A percentile compares a stretch with the other conserved stretches of the same genome.
Evolutionary conservation across 2,113 vertebrate species (phyloP).

Genomic region (Eublepharis macularius): DNA sequence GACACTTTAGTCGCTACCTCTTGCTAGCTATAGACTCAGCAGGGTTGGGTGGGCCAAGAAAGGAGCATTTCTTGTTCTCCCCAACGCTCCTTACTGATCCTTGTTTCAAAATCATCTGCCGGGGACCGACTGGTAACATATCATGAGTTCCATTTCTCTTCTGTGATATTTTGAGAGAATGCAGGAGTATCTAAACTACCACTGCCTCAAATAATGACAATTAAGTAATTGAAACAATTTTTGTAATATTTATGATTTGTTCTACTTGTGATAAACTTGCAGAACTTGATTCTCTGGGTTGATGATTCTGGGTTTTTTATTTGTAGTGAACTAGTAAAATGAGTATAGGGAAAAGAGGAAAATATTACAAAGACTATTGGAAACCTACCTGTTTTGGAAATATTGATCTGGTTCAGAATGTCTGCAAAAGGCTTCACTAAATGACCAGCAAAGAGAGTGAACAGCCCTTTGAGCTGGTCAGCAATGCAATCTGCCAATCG

Average conservation of each 20-base stretch:
- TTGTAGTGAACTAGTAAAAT: neutral
- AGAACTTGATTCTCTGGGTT: neutral
- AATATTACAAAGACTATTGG: neutral
- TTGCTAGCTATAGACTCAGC: neutral
- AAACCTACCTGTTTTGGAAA: conserved; percentile 80
- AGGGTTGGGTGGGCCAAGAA: neutral
- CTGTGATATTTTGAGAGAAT: neutral
- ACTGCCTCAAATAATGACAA: neutral
- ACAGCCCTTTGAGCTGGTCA: conserved; percentile 89
- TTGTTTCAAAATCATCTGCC: neutral
- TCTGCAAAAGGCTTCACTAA: conserved; percentile 89
- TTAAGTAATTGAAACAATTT: neutral
- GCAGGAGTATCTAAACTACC: neutral
- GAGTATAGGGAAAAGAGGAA: neutral
- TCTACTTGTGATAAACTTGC: neutral
- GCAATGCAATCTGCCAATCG: conserved; percentile 83
- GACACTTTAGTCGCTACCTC: no score
- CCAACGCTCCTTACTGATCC: neutral
- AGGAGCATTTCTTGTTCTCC: no score
- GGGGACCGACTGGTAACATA: neutral
- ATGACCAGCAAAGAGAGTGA: conserved; percentile 92
- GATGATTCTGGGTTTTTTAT: neutral
- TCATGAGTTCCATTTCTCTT: neutral
- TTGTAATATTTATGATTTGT: neutral
- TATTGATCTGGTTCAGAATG: conserved; percentile 80